Percentiles rank a stretch among this genome's conserved stretches.
phyloP scores from a whole-genome alignment of 2,797 vertebrate genomes.

The Lagorchestes hirsutus region DNA sequence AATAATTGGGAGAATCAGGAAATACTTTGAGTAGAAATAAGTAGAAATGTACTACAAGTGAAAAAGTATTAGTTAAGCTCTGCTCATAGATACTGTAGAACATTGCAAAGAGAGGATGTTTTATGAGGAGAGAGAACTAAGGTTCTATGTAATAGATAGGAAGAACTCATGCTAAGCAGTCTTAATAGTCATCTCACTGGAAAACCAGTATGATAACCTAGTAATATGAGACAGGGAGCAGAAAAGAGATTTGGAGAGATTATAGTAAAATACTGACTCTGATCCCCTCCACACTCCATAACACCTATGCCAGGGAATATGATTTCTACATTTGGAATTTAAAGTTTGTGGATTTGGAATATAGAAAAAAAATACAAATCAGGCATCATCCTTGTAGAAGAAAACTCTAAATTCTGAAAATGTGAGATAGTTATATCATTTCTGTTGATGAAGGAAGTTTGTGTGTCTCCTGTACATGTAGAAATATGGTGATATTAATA shows the following conservation, averaged over 20 bases:
- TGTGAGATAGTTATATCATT: background rate
- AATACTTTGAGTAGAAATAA: background rate
- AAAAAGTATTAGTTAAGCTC: background rate
- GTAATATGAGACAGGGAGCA: conserved; percentile 23
- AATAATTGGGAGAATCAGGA: background rate
- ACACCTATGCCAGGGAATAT: conserved; percentile 20
- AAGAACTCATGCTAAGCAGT: conserved; percentile 28
- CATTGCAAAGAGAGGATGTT: conserved; percentile 19
- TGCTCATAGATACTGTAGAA: background rate
- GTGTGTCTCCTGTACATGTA: background rate
- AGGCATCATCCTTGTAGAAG: background rate
- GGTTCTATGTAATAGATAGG: conserved; percentile 3
- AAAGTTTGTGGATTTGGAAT: background rate
- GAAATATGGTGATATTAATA: conserved; percentile 1
- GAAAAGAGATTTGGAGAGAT: conserved; percentile 20
- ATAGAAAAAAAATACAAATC: background rate
- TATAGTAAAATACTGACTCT: conserved; percentile 40
- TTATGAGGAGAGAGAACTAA: background rate
- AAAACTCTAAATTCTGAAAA: background rate
- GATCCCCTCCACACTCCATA: background rate
- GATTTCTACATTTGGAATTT: background rate
- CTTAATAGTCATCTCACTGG: background rate
- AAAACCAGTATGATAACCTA: conserved; percentile 7
- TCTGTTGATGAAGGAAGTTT: background rate
- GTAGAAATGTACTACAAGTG: background rate